These are phyloP conservation scores for Hippopotamus amphibius DNA, from an alignment of 2,113 vertebrate genomes.

Conservation along the genomic window DNA sequence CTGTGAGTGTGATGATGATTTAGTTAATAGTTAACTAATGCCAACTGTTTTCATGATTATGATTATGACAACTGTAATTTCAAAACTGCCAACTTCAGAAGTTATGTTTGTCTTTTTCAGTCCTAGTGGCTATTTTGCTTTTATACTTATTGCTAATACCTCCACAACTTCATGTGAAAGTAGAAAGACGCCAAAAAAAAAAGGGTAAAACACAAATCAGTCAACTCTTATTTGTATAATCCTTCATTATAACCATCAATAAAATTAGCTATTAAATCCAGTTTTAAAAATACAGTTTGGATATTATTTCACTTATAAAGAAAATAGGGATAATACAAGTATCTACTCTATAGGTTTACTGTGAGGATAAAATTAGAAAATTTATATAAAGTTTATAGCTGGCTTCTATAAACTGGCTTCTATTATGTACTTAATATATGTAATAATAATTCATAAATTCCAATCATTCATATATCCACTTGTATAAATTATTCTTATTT, in stretches of 20 bases:
- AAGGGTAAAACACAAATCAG: background rate
- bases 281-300: background rate
- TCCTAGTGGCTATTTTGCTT: background rate
- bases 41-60: conserved; percentile 23
- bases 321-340: background rate
- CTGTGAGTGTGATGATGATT: conserved; percentile 39
- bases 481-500: background rate
- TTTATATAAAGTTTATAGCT: background rate
- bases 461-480: background rate
- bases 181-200: background rate
- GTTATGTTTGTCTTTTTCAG: background rate
- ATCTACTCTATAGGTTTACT: background rate
- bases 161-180: background rate
- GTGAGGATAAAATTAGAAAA: background rate
- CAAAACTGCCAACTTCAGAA: background rate
- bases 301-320: background rate
- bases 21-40: conserved; percentile 49
- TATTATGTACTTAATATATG: background rate
- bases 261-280: background rate
- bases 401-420: background rate
- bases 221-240: conserved; percentile 20
- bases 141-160: background rate
- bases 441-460: background rate
- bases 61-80: background rate
- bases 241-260: background rate